phyloP scores from a whole-genome alignment of 2,888 invertebrate species.

The Antitype chi region DNA sequence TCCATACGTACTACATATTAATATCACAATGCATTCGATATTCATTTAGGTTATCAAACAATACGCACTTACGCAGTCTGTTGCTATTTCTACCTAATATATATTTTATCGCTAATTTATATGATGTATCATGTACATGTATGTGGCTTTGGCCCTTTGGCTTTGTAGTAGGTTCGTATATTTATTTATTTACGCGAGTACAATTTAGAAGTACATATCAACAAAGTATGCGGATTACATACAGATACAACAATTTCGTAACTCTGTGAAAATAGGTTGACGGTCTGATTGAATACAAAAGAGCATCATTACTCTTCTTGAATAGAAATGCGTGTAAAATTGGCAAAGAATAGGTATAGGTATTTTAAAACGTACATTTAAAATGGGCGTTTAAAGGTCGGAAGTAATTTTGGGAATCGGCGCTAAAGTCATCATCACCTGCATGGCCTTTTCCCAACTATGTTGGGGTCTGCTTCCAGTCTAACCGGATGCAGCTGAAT shows the following conservation, averaged over 20 bases:
- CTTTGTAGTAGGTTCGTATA: background rate
- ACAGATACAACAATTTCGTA: conserved; percentile 55
- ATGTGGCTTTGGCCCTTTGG: background rate
- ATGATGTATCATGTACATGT: background rate
- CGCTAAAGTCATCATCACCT: too few species aligned
- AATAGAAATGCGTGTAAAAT: conserved; percentile 53
- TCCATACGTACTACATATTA: background rate
- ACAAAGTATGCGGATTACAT: conserved; percentile 37
- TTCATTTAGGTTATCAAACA: conserved; percentile 41
- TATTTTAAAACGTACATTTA: conserved; percentile 1
- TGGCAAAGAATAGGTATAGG: conserved; percentile 23
- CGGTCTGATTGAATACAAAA: conserved; percentile 60
- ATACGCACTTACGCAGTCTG: conserved; percentile 14
- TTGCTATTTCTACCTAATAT: conserved; percentile 25
- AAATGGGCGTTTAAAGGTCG: conserved; percentile 30
- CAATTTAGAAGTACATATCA: background rate
- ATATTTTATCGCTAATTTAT: conserved; percentile 11
- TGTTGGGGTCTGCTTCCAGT: too few species aligned
- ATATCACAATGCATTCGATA: conserved; percentile 8
- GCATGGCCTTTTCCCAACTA: too few species aligned
- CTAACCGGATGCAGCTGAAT: too few species aligned
- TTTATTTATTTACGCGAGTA: background rate
- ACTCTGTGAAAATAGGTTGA: conserved; percentile 62
- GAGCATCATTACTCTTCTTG: conserved; percentile 54
- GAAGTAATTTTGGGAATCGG: background rate